Evolutionary conservation across 2,888 invertebrate genomes (phyloP).

Genomic region (Camponotus fellah): DNA sequence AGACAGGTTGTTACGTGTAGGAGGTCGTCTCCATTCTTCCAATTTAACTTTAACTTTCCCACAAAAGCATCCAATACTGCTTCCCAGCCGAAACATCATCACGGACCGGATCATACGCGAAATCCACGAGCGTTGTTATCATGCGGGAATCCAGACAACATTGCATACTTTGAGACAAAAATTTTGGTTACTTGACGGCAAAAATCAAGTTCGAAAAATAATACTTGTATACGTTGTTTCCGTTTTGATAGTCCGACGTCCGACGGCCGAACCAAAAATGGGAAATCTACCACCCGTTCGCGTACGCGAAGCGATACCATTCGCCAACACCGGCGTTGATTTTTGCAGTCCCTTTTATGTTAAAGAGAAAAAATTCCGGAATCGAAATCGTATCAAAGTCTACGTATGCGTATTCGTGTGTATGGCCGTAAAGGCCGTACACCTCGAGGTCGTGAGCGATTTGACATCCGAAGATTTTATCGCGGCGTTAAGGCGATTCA

Average conservation of each 20-base stretch:
- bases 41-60: not conserved
- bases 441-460: not conserved
- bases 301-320: not conserved
- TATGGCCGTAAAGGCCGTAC: not conserved
- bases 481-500: not conserved
- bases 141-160: not conserved
- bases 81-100: not conserved
- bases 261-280: not conserved
- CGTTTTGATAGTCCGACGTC: not conserved
- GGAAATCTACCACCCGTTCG: not conserved
- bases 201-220: conserved; percentile 13
- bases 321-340: not conserved
- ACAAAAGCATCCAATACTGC: not conserved
- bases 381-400: not conserved
- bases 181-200: not conserved
- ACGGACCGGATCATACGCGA: not conserved
- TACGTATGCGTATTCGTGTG: not conserved
- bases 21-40: not conserved
- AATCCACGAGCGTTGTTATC: not conserved
- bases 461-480: not conserved
- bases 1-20: no score
- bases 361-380: not conserved
- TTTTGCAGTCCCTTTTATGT: not conserved
- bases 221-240: conserved; percentile 1
- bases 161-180: not conserved